Evolutionary conservation across 2,113 vertebrate species (phyloP).

Genomic region (Albula goreensis): DNA sequence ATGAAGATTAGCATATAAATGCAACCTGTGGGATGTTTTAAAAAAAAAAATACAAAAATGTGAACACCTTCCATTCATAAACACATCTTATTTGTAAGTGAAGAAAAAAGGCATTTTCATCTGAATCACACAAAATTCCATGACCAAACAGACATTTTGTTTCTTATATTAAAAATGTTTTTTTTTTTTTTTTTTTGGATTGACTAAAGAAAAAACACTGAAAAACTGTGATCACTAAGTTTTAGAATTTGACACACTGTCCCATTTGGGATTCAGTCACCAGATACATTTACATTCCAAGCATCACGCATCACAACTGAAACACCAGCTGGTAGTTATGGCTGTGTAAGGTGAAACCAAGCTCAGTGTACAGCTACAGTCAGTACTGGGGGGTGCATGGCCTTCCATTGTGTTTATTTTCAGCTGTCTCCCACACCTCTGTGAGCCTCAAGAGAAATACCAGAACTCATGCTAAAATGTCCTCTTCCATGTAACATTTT

Average conservation of each 20-base stretch:
- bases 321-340: conserved; percentile 9
- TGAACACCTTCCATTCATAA: neutral
- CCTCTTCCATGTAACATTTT: too few relatives aligned
- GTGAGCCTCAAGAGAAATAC: too few relatives aligned
- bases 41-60: neutral
- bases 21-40: neutral
- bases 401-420: neutral
- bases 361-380: conserved; percentile 57
- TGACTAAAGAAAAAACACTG: neutral
- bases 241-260: neutral
- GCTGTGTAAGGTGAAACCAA: conserved; percentile 49
- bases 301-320: neutral
- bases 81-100: neutral
- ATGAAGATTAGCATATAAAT: conserved; percentile 13
- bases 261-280: neutral
- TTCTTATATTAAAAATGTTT: too few relatives aligned
- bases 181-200: neutral
- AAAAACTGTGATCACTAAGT: too few relatives aligned
- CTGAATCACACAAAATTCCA: neutral
- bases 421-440: neutral
- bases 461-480: too few relatives aligned
- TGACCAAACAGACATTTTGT: too few relatives aligned
- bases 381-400: conserved; percentile 14
- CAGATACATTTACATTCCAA: conserved; percentile 2
- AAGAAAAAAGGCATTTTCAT: neutral